Base-by-base conservation (phyloP, 2,888 invertebrate genomes). In the Chalcosyrphus nemorum region DNA sequence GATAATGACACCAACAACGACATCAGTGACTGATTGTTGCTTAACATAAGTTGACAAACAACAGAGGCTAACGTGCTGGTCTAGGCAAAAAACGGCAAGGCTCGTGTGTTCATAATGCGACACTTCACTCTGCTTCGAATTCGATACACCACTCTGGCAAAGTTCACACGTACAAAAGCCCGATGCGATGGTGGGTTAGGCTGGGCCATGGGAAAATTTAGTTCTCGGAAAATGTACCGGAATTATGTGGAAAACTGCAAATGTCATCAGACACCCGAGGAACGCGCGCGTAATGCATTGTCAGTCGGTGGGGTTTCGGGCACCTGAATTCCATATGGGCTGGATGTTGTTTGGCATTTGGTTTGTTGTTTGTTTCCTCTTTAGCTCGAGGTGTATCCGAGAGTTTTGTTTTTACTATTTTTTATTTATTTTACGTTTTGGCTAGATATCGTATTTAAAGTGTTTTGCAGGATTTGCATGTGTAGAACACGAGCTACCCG, bases 141-240 rank as follows among this genome's bases (percentile, higher is more conserved):
- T 65, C 52, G 80, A 84, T 78, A 72, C 68, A 78, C 52, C 47
- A 47, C 63, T 15, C 43, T 68, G 47, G 54, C 35, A 7, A 61
- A 19, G 29, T 56, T 56, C 59, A 54, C 57, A 75, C 57, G 45
- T 54, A 45, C 47, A 54, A 32, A 41, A 65, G 56, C 38, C 61
- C 45, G 29, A n/a, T n/a, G n/a, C n/a, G n/a, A n/a, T n/a, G n/a
- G 24, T 66, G 43, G 74, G 78, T 47, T 70, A 54, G 61, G 41
- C 38, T 32, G 66, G 54, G 57, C 65, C 80, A 74, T 87, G 87
- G 86, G 87, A 87, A 87, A 87, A 87, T 86, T 80, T 68, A 87
- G 74, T 87, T 87, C 87, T 86, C 75, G 87, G 82, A 87, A 87
- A 87, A 81, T 86, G 82, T 87, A 81, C 86, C 86, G 86, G 86